Evolutionary conservation across 2,797 vertebrate genomes (phyloP), one percentile per base, ranked within the genome.

Genomic region (Cuculus canorus): DNA sequence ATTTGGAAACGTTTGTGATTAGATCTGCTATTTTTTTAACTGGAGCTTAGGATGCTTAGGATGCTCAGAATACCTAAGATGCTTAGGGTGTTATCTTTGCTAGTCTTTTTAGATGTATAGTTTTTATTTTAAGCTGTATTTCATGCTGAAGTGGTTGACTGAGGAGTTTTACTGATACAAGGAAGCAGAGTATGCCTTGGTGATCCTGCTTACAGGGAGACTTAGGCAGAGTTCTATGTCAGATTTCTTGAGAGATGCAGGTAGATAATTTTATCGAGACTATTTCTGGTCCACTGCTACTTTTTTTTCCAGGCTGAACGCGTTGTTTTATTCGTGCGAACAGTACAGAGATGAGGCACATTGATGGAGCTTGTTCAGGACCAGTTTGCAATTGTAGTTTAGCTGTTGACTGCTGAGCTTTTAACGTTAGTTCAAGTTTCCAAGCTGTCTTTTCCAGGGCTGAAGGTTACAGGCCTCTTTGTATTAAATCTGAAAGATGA

Each of bases 341-440:
- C 39, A 12, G 48, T 12, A 10, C 9, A 12, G 35, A 30, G 28
- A 47, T 59, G 60, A n/a, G 71, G 33, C 11, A 4, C 0, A 1
- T 35, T 32, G 33, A 9, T 33, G 56, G 56, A 52, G 23, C 0
- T 1, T 52, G 15, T 33, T 81, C 35, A n/a, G 50, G 53, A 41
- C 41, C 32, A 39, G 35, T 75, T 72, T 71, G 23, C 64, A n/a
- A 79, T 45, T 7, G 0, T 35, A 25, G 21, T 64, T 57, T 54
- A 61, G 37, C 27, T 48, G 32, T 37, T 5, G 3, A 10, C 30
- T 0, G 0, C 47, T 2, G 24, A 70, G 48, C 27, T 23, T 9
- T 45, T 59, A 18, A 41, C 16, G 0, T 41, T 2, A 45, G 28
- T 43, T 81, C 6, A 17, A 21, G 33, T 68, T 76, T 60, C 66